Conservation (phyloP, 2,888 invertebrate genomes). For the Morpho deidamia region DNA sequence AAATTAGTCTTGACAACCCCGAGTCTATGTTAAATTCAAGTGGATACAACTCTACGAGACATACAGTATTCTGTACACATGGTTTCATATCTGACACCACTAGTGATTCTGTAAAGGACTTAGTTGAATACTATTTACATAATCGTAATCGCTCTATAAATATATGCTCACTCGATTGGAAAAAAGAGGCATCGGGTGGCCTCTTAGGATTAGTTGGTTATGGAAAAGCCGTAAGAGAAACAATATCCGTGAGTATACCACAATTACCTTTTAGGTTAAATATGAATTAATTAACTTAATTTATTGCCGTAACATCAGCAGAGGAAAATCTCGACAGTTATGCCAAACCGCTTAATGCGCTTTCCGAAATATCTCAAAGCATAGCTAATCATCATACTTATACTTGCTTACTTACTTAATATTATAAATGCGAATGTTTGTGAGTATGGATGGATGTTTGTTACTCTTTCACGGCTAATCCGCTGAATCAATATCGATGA, state of each 20-base stretch:
- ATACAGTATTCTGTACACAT: slow-evolving; percentile 59
- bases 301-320: too few species aligned
- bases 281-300: too few species aligned
- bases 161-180: slow-evolving; percentile 62
- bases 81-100: slow-evolving; percentile 50
- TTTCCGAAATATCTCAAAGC: too few species aligned
- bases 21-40: slow-evolving; percentile 34
- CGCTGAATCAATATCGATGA: too few species aligned
- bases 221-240: slow-evolving; percentile 53
- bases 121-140: slow-evolving; percentile 50
- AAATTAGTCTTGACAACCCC: slow-evolving; percentile 39
- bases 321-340: too few species aligned
- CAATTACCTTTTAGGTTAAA: background rate
- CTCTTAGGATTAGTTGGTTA: slow-evolving; percentile 50
- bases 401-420: too few species aligned
- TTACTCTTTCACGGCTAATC: too few species aligned
- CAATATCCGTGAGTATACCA: slow-evolving; percentile 43
- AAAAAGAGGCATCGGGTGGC: slow-evolving; percentile 57
- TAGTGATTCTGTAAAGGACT: slow-evolving; percentile 55
- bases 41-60: slow-evolving; percentile 43
- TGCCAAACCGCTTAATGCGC: too few species aligned
- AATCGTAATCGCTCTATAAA: slow-evolving; percentile 53
- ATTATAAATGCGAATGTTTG: too few species aligned
- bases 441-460: too few species aligned
- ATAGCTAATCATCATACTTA: too few species aligned